Evolutionary conservation across 1,140 invertebrate genomes (phyloP).

Genomic region (Orussus abietinus): DNA sequence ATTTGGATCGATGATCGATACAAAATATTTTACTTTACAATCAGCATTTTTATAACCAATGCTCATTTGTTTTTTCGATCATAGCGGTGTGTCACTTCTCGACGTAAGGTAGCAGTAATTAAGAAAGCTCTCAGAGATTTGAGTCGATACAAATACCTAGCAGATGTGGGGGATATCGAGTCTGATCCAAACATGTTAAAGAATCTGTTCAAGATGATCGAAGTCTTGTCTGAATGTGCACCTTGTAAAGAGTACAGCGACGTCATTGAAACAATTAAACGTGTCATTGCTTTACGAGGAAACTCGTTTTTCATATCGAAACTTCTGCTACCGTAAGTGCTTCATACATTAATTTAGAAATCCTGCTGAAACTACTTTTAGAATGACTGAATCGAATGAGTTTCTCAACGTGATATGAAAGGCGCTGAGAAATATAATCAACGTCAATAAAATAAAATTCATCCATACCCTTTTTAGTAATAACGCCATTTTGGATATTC

Average conservation of each 20-base stretch:
- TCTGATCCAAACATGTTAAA: slow-evolving; percentile 13
- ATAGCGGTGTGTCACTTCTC: background rate
- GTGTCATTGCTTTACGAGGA: slow-evolving; percentile 10
- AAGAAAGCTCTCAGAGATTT: slow-evolving; percentile 18
- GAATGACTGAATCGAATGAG: too few species aligned
- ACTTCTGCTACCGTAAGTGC: background rate
- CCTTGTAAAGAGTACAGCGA: slow-evolving; percentile 18
- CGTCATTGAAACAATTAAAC: slow-evolving; percentile 17
- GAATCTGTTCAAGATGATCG: slow-evolving; percentile 33
- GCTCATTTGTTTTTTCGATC: too few species aligned
- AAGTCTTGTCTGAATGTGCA: slow-evolving; percentile 24
- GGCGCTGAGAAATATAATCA: too few species aligned
- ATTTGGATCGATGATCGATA: background rate
- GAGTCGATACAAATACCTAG: slow-evolving; percentile 16
- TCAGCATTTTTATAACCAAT: background rate
- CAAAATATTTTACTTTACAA: too few species aligned
- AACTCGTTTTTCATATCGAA: background rate
- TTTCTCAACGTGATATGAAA: too few species aligned
- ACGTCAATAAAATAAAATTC: too few species aligned
- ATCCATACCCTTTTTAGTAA: too few species aligned
- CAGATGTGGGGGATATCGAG: slow-evolving; percentile 18
- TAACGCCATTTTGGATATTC: too few species aligned
- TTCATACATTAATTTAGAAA: background rate
- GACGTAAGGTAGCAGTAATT: slow-evolving; percentile 16
- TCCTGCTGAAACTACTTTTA: background rate